Percentiles rank a stretch among this genome's conserved stretches.
Evolutionary conservation across 2,888 invertebrate genomes (phyloP).

Genomic region (Drosophila macrothrix): DNA sequence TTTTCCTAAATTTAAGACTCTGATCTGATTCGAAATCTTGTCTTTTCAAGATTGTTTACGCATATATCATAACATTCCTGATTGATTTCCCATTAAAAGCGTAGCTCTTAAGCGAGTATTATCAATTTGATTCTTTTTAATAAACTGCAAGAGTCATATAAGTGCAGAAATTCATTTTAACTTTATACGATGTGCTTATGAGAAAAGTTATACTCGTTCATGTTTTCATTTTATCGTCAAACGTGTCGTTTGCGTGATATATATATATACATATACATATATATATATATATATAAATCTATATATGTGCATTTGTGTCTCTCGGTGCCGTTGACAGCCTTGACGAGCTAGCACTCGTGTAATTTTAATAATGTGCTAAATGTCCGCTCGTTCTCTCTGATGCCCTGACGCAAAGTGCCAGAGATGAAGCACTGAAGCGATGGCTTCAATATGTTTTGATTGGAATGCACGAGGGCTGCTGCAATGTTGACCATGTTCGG

Average conservation of each 20-base stretch:
- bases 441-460: slow-evolving; percentile 33
- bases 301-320: not conserved
- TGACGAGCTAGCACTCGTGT: slow-evolving; percentile 56
- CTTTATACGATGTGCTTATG: slow-evolving; percentile 47
- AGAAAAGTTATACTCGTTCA: slow-evolving; percentile 3
- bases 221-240: slow-evolving; percentile 36
- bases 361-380: slow-evolving; percentile 78
- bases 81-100: not conserved
- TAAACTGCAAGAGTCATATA: slow-evolving; percentile 1
- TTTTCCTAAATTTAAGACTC: not conserved
- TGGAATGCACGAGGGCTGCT: slow-evolving; percentile 24
- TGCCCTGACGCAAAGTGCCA: slow-evolving; percentile 49
- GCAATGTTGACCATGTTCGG: slow-evolving; percentile 42
- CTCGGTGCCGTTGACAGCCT: slow-evolving; percentile 12
- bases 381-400: slow-evolving; percentile 54
- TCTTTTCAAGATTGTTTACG: not conserved
- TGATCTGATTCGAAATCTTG: not conserved
- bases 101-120: not conserved
- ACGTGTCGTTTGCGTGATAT: slow-evolving; percentile 58
- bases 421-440: slow-evolving; percentile 47
- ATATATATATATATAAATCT: not conserved
- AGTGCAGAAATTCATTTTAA: slow-evolving; percentile 11
- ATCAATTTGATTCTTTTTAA: not conserved
- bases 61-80: not conserved
- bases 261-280: not conserved